phyloP scores from a whole-genome alignment of 2,888 invertebrate species.

The Himalopsyche tibetana region DNA sequence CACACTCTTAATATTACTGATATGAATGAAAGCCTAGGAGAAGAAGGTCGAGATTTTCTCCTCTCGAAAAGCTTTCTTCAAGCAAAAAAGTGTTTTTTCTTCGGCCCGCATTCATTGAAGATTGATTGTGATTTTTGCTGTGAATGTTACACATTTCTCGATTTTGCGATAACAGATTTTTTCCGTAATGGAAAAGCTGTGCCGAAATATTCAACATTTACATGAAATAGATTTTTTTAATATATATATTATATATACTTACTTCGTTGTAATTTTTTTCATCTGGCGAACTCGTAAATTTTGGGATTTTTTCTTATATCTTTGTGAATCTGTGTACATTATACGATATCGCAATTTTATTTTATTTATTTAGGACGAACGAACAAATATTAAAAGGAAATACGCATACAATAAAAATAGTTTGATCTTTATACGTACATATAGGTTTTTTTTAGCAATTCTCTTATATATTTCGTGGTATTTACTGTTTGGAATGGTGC shows the following conservation, averaged over 20 bases:
- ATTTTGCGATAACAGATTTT: constrained; percentile 43
- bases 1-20: neutral
- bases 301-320: neutral
- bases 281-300: neutral
- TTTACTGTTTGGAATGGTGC: too few relatives aligned
- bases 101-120: constrained; percentile 57
- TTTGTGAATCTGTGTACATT: constrained; percentile 14
- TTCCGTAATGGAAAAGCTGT: constrained; percentile 43
- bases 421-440: too few relatives aligned
- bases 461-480: too few relatives aligned
- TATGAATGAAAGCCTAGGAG: neutral
- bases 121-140: constrained; percentile 61
- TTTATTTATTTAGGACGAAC: constrained; percentile 23
- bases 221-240: constrained; percentile 23
- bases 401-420: neutral
- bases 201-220: constrained; percentile 42
- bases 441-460: too few relatives aligned
- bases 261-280: neutral
- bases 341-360: neutral
- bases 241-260: neutral
- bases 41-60: constrained; percentile 41
- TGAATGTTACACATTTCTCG: constrained; percentile 52
- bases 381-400: constrained; percentile 26
- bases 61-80: constrained; percentile 47
- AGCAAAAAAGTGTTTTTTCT: constrained; percentile 53